A percentile compares a stretch with the other conserved stretches of the same genome.
phyloP scores from a whole-genome alignment of 2,113 vertebrate genomes.

The Natator depressus region DNA sequence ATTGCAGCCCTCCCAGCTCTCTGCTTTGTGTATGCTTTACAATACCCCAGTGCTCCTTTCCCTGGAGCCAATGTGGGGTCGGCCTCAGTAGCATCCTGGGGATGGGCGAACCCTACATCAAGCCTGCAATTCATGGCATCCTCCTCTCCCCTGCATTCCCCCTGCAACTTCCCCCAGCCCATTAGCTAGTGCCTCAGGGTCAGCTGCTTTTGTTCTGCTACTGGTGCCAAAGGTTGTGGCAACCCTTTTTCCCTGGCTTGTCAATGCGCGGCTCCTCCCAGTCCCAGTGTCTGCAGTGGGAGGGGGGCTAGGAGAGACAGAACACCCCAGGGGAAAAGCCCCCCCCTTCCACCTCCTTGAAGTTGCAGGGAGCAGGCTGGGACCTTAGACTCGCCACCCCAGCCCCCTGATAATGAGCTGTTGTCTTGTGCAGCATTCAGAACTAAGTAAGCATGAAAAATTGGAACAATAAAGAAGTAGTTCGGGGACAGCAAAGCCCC shows the following conservation, averaged over 20 bases:
- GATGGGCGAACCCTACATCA: neutral
- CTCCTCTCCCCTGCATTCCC: neutral
- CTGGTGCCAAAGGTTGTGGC: conserved; percentile 14
- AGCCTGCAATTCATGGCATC: neutral
- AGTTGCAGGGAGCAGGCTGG: neutral
- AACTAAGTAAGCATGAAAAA: conserved; percentile 94
- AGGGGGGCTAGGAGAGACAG: neutral
- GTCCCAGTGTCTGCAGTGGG: neutral
- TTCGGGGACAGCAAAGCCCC: conserved; percentile 85
- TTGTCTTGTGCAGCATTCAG: conserved; percentile 89
- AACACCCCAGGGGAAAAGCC: neutral
- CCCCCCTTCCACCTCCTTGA: conserved; percentile 8
- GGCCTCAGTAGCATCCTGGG: neutral
- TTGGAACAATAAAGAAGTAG: conserved; percentile 88
- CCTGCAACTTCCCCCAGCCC: accelerated
- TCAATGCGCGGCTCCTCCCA: neutral
- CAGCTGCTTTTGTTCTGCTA: neutral
- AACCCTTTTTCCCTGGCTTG: neutral
- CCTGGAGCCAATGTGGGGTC: accelerated
- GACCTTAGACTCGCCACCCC: conserved; percentile 7
- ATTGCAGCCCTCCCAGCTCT: neutral
- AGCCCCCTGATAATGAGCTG: conserved; percentile 79
- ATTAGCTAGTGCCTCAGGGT: conserved; percentile 32
- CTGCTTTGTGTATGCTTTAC: neutral
- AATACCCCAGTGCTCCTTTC: neutral